Base-by-base conservation (phyloP, 2,113 vertebrate genomes). In the Periophthalmodon schlosseri region DNA sequence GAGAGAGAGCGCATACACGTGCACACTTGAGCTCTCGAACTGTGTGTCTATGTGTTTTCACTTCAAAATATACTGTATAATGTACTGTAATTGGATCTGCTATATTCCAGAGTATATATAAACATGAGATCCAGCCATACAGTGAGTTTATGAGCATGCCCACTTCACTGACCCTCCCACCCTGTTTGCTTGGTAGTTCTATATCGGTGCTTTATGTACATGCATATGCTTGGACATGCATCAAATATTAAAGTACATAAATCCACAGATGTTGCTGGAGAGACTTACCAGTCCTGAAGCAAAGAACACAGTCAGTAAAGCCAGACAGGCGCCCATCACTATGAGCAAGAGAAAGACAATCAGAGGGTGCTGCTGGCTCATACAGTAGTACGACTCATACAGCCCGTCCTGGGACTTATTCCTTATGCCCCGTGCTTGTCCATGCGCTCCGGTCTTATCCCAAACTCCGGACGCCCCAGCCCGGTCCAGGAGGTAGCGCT, bases 361-460 rank as follows among this genome's bases (percentile, higher is more conserved):
- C 74, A 98, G 95, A 72, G 97, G 97, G 93, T 98, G 97, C 95
- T 99, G 97, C 93, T 99, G 97, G 96, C 96, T 99, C 96, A 98
- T 96, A 89, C 96, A 95, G 91, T 96, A 96, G 93, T 99, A 99
- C 72, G 97, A 98, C 94, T 98, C 96, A 68, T 99, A 99, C 9
- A 98, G 95, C 97, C 97, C 97, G 94, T 97, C 97, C 80, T 94
- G 95, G 87, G 95, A 94, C 90, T 88, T 88, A 93, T 86, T 91
- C 93, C 84, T 93, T 90, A 52, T 88, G 57, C 75, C 72, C 83
- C 90, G 81, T 86, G 93, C 92, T 83, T 91, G 82, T 85, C 93
- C 92, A 81, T 15, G 9, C 23, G 91, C 79, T 86, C 83, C 89
- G 70, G 77, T 78, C 87, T 78, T 85, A 58, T 82, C 84, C 70